Base-by-base conservation (phyloP, 2,797 vertebrate species). In the Myripristis murdjan region DNA sequence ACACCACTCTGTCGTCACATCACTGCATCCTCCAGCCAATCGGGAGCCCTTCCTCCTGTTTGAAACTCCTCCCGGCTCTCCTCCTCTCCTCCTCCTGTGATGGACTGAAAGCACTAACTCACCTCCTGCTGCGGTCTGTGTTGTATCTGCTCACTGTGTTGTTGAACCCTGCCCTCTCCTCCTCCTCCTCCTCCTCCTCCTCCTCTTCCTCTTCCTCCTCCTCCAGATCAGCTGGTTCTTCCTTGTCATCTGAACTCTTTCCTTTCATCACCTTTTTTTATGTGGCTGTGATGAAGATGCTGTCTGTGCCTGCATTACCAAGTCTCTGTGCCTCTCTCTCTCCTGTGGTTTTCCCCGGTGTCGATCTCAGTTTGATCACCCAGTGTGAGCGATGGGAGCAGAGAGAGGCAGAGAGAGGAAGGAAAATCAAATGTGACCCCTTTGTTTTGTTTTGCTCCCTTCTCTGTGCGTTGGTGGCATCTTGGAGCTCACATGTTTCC, bases 31-130 rank as follows among this genome's bases (percentile, higher is more conserved):
- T 51, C 12, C 56, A 43, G 5, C 76, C 71, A 51, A 52, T 79
- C 59, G 61, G 28, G 56, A 56, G 35, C 39, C 14, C 18, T 6
- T n/a, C 48, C 62, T 65, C 66, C 33, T 72, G 37, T 60, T 63
- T 65, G 64, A 80, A 62, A 58, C 75, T 37, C 63, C 44, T 62
- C 73, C 64, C 24, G 35, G 23, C 39, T 53, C 51, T 22, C 31
- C 26, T 37, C 61, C 53, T 26, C 49, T 28, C 51, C 2, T 22
- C 26, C 23, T 52, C 41, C 24, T 73, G 28, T 47, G 47, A 73
- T 64, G 75, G 63, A 77, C 75, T 79, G 33, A 70, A 70, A 44
- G 46, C 37, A 70, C 70, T 77, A 61, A 67, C 65, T 70, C 22
- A 11, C 23, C 58, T 64, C 41, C 70, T 70, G 20, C 23, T 0